Percentiles rank a stretch among this genome's conserved stretches.
Conservation (phyloP, 2,888 invertebrate genomes). For the Iselma pallidipennis region DNA sequence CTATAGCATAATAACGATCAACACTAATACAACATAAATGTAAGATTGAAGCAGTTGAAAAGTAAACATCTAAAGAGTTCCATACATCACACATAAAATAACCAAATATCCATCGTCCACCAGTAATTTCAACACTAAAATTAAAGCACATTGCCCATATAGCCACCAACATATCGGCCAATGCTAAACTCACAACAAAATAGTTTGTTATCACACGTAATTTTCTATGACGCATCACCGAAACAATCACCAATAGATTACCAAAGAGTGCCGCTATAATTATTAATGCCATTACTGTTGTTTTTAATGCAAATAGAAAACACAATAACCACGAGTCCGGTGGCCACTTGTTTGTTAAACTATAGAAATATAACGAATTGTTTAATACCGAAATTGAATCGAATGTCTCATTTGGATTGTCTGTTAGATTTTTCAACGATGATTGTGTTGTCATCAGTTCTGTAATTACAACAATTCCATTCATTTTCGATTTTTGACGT, state of each 20-base stretch:
- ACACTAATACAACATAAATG: conserved; percentile 95
- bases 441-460: conserved; percentile 31
- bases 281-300: conserved; percentile 83
- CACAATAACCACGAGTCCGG: conserved; percentile 58
- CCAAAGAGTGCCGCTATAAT: conserved; percentile 89
- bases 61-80: conserved; percentile 93
- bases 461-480: conserved; percentile 38
- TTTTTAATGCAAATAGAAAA: conserved; percentile 68
- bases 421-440: conserved; percentile 30
- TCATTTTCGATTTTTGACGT: conserved; percentile 31
- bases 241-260: conserved; percentile 86
- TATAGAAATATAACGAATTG: conserved; percentile 30
- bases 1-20: conserved; percentile 85
- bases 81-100: conserved; percentile 91
- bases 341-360: conserved; percentile 34
- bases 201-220: conserved; percentile 91
- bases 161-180: conserved; percentile 92
- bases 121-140: conserved; percentile 80
- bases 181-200: conserved; percentile 92
- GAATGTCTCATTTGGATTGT: conserved; percentile 29
- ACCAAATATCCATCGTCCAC: conserved; percentile 87
- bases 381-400: conserved; percentile 33
- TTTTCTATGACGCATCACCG: conserved; percentile 82
- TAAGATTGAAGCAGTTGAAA: conserved; percentile 88
- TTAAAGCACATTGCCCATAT: conserved; percentile 92